Base-by-base conservation (phyloP, 2,113 vertebrate genomes). In the Nipponia nippon region DNA sequence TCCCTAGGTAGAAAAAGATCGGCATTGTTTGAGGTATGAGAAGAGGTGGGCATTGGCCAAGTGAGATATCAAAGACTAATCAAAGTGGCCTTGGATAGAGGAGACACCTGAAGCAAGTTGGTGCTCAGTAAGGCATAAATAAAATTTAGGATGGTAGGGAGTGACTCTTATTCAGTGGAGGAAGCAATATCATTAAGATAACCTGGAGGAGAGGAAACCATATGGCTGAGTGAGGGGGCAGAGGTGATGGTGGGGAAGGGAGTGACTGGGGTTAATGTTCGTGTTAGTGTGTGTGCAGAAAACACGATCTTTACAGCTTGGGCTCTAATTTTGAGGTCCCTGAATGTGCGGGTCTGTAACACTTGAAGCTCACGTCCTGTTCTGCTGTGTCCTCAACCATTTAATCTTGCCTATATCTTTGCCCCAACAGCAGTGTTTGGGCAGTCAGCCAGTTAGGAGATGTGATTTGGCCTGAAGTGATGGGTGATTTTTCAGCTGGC, bases 391-490 rank as follows among this genome's bases (percentile, higher is more conserved):
- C 53, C 30, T 16, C 9, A 58, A 62, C 53, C 32, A 16, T 83
- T 92, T 90, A 83, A 80, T 95, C 25, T 86, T 90, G n/a, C 53
- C 50, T 80, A 2, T 71, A 59, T 81, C 55, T 38, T 83, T 75
- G 50, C 46, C 55, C 29, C 59, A 87, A 15, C 55, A 91, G 69
- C 69, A 67, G 29, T 15, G 26, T 66, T 89, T 84, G 77, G 87
- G 73, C 83, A 75, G 38, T n/a, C 56, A 23, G 83, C 89, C 93
- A 91, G 47, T 30, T 75, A 53, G 42, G 61, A 93, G 87, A 84
- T 59, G 69, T 91, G 87, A 84, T 92, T 71, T 94, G 72, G n/a
- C 73, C 89, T 87, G 85, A 80, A 94, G 80, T 61, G 77, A 87
- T 96, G 7, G 20, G 63, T 92, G 52, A 75, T 91, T 81, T 89